Percentiles rank a stretch among this genome's conserved stretches.
Conservation (phyloP, 2,113 vertebrate species). For the Chloropsis hardwickii region DNA sequence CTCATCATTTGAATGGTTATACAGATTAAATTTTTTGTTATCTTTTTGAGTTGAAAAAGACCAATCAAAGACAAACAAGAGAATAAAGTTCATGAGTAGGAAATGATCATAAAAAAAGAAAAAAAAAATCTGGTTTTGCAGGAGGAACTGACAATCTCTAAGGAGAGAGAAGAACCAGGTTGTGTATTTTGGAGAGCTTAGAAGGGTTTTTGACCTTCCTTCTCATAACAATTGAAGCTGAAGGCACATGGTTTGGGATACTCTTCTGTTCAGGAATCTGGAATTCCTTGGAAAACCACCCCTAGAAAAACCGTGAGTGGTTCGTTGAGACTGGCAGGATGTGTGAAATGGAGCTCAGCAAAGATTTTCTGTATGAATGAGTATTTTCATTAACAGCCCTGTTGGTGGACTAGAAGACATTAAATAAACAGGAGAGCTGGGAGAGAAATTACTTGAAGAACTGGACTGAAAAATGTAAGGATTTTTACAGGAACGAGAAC, state of each 20-base stretch:
- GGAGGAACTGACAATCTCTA: background rate
- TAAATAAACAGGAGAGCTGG: background rate
- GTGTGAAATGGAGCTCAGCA: background rate
- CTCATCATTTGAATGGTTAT: fast-evolving
- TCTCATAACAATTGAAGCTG: background rate
- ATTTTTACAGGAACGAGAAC: background rate
- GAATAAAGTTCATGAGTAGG: background rate
- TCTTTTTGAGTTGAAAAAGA: background rate
- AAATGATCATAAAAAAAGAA: background rate
- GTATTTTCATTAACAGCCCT: background rate
- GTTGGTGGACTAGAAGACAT: background rate
- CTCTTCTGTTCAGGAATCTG: background rate
- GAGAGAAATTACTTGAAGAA: background rate
- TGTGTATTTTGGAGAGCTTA: background rate
- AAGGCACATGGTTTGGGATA: background rate
- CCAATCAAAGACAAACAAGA: background rate
- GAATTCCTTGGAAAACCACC: background rate
- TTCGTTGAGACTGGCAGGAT: background rate
- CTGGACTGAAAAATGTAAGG: background rate
- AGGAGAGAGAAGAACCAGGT: background rate
- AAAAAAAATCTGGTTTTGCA: background rate
- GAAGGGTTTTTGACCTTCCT: background rate
- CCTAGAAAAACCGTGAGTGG: background rate
- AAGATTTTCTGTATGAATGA: background rate
- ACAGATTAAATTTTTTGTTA: background rate